Evolutionary conservation across 1,140 invertebrate genomes (phyloP), one percentile per base, ranked within the genome.

Genomic region (Streblospio benedicti): DNA sequence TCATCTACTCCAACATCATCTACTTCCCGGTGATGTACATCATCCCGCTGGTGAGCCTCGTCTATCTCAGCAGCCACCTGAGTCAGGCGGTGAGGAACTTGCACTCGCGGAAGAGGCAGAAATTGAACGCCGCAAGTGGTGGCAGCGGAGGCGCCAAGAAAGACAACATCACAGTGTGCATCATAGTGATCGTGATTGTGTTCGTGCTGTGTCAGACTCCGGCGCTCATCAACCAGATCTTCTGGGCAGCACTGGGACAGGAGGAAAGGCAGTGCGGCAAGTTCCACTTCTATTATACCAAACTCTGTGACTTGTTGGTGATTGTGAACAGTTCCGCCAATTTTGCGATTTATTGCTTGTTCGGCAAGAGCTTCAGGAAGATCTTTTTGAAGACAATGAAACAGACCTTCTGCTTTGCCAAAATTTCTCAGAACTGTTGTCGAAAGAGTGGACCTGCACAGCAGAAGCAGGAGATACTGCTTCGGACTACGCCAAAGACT

Each of bases 241-340:
- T 63, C 31, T 63, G 61, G 61, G 56, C 56, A n/a, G 49, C 55
- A n/a, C 32, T 43, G 2, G n/a, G 20, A 27, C 14, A 41, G 12
- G 50, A 20, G 12, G 57, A 45, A 14, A 41, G 60, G n/a, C 3
- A 38, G 31, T 59, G 56, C 30, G 61, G 61, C 9, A 23, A 32
- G 20, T 59, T 63, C 41, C 57, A 63, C 49, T 63, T 44, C 50
- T 63, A 63, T 35, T 63, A 63, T 41, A 59, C 56, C 35, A 59
- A 53, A 27, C 28, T 63, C 28, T 59, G 61, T 27, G 57, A 63
- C 20, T 25, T 45, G 12, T 57, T 63, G 4, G 61, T 63, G 12
- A 51, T 59, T 23, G 23, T 63, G 38, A 63, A 59, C 44, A 53
- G 49, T 20, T 41, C 56, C 18, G 27, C 47, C 18, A 63, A 63